Evolutionary conservation across 2,888 invertebrate species (phyloP).

Genomic region (Thelaira solivaga): DNA sequence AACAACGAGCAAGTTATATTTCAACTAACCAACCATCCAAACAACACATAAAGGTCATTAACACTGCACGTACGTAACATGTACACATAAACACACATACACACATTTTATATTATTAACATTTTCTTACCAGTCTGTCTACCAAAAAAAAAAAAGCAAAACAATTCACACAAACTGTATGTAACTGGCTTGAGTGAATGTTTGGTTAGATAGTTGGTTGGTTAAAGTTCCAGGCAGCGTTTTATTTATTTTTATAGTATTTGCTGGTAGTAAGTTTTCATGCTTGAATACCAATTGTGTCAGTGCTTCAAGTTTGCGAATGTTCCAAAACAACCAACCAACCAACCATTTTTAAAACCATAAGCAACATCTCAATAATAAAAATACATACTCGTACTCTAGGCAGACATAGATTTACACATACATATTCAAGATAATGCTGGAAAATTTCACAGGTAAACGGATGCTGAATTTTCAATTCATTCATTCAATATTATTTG

Average conservation of each 20-base stretch:
- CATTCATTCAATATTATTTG: neutral
- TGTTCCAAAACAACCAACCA: conserved; percentile 16
- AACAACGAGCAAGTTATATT: neutral
- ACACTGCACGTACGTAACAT: conserved; percentile 37
- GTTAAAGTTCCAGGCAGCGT: neutral
- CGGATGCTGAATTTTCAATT: conserved; percentile 47
- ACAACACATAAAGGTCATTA: conserved; percentile 55
- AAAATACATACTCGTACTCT: too few species aligned
- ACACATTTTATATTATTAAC: conserved; percentile 17
- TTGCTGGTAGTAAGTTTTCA: conserved; percentile 24
- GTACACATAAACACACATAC: neutral
- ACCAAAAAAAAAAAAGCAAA: too few species aligned
- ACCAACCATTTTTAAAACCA: conserved; percentile 18
- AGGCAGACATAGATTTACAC: too few species aligned
- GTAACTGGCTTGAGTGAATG: neutral
- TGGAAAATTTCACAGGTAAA: conserved; percentile 29
- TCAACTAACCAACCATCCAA: conserved; percentile 3
- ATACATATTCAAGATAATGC: conserved; percentile 21
- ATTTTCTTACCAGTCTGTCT: conserved; percentile 28
- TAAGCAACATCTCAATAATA: neutral
- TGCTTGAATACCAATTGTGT: conserved; percentile 59
- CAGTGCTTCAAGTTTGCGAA: conserved; percentile 56
- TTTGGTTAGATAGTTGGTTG: too few species aligned
- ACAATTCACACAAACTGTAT: conserved; percentile 5
- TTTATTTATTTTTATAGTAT: conserved; percentile 6